Percentiles rank a stretch among this genome's conserved stretches.
phyloP scores from a whole-genome alignment of 2,797 vertebrate genomes.

The Gallinago stenura region DNA sequence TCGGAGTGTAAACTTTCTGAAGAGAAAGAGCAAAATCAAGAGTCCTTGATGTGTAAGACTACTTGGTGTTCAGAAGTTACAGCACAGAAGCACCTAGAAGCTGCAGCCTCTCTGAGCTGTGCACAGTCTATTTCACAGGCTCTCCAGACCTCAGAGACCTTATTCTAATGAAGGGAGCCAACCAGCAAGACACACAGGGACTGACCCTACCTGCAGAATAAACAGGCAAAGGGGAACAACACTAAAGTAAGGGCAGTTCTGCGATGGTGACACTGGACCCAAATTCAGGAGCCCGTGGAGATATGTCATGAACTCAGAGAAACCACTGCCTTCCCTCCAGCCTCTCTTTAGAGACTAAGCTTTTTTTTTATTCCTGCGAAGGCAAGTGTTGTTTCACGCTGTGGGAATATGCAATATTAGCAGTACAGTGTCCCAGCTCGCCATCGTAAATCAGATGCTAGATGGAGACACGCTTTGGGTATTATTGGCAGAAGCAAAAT shows the following conservation, averaged over 20 bases:
- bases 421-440: background rate
- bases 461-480: background rate
- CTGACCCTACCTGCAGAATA: background rate
- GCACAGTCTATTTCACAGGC: background rate
- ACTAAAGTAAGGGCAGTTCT: background rate
- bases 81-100: background rate
- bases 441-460: background rate
- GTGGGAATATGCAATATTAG: background rate
- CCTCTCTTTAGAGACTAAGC: background rate
- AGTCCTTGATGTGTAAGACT: background rate
- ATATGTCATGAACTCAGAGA: background rate
- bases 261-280: background rate
- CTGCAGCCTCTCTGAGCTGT: background rate
- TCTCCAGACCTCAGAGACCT: background rate
- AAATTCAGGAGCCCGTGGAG: background rate
- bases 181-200: background rate
- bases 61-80: background rate
- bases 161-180: background rate
- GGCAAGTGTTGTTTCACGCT: background rate
- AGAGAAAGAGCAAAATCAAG: background rate
- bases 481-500: slow-evolving; percentile 42
- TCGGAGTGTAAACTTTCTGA: background rate
- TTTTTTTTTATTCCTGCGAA: background rate
- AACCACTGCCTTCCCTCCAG: background rate
- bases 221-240: background rate